These are phyloP conservation scores for Myrmecophaga tridactyla DNA, from an alignment of 2,113 vertebrate genomes.

Conservation along the genomic window DNA sequence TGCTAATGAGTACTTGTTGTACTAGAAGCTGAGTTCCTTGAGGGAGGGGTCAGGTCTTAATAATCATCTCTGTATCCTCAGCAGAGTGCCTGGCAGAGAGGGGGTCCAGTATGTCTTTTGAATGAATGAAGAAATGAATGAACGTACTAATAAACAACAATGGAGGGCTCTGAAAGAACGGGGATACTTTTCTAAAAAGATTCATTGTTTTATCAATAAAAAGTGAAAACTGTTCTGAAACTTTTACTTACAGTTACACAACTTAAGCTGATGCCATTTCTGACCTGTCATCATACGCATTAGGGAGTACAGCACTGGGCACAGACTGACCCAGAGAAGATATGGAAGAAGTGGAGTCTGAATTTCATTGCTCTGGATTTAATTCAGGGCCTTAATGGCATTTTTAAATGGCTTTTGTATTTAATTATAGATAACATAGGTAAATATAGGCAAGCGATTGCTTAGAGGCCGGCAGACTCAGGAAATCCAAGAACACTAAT, in stretches of 20 bases:
- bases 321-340: not conserved
- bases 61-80: not conserved
- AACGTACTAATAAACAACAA: not conserved
- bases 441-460: conserved; percentile 60
- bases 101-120: not conserved
- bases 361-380: conserved; percentile 36
- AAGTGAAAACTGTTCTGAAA: not conserved
- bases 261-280: not conserved
- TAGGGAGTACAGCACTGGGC: not conserved
- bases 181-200: not conserved
- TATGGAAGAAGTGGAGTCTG: not conserved
- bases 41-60: too few species aligned
- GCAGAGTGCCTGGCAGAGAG: not conserved
- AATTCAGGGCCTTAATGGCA: conserved; percentile 51
- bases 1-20: not conserved
- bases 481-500: conserved; percentile 71
- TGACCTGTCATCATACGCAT: not conserved
- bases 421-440: conserved; percentile 76
- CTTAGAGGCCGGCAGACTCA: conserved; percentile 69
- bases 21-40: not conserved
- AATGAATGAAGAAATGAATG: not conserved
- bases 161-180: not conserved
- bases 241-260: not conserved
- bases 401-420: conserved; percentile 69
- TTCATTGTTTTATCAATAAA: not conserved